Evolutionary conservation across 2,888 invertebrate genomes (phyloP).

Genomic region (Drepana falcataria): DNA sequence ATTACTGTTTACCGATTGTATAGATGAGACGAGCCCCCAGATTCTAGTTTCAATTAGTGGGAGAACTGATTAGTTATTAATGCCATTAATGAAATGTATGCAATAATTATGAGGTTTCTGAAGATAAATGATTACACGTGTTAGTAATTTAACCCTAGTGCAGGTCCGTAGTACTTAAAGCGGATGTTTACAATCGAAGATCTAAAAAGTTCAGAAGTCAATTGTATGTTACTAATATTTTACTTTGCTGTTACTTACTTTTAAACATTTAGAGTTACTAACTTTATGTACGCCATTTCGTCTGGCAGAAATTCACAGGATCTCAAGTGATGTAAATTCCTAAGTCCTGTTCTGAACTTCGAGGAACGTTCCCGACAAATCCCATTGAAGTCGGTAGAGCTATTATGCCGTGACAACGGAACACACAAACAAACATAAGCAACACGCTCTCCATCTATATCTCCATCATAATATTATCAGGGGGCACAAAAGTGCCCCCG

Average conservation of each 20-base stretch:
- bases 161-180: not conserved
- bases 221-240: not conserved
- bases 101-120: not conserved
- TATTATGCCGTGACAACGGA: no score
- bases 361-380: no score
- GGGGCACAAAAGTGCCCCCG: no score
- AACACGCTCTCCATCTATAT: no score
- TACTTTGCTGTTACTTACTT: not conserved
- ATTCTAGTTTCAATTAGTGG: constrained; percentile 15
- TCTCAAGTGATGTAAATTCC: no score
- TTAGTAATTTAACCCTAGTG: not conserved
- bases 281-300: no score
- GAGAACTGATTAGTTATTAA: not conserved
- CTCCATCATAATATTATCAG: no score
- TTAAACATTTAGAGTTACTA: no score
- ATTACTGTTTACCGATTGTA: constrained; percentile 7
- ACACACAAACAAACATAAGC: no score
- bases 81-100: not conserved
- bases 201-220: not conserved
- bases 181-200: not conserved
- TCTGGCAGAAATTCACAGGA: no score
- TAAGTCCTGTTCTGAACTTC: no score
- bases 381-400: no score
- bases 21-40: constrained; percentile 53
- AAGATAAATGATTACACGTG: not conserved